Evolutionary conservation across 1,140 invertebrate species (phyloP).

Genomic region (Drosophila oshimai): DNA sequence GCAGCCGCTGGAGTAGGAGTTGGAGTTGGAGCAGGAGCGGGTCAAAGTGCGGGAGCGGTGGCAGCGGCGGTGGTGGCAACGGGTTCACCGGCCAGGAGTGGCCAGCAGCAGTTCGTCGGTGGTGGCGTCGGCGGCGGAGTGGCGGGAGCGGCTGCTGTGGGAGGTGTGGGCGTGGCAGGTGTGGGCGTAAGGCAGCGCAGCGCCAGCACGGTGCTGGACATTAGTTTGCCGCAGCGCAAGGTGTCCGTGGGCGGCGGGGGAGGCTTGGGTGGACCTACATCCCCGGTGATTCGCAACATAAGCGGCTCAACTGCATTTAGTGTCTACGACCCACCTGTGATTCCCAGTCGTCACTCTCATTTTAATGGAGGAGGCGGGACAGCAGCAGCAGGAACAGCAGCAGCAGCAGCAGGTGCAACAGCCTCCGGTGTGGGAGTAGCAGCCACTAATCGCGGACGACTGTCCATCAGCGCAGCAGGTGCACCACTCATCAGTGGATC

Average conservation of each 20-base stretch:
- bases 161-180: slow-evolving; percentile 37
- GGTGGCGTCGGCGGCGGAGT: slow-evolving; percentile 32
- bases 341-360: slow-evolving; percentile 3
- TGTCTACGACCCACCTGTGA: slow-evolving; percentile 22
- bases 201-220: slow-evolving; percentile 67
- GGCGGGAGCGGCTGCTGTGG: slow-evolving; percentile 24
- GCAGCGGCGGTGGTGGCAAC: slow-evolving; percentile 60
- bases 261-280: slow-evolving; percentile 7
- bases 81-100: slow-evolving; percentile 71
- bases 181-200: slow-evolving; percentile 56
- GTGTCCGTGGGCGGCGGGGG: slow-evolving; percentile 31
- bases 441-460: slow-evolving; percentile 11
- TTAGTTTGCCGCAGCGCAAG: slow-evolving; percentile 54
- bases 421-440: slow-evolving; percentile 14
- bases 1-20: slow-evolving; percentile 2
- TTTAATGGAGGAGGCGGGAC: slow-evolving; percentile 19
- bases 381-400: not conserved
- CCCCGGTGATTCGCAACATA: slow-evolving; percentile 15
- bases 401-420: not conserved
- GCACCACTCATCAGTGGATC: slow-evolving; percentile 46
- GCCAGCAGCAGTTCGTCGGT: slow-evolving; percentile 51
- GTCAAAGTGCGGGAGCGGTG: slow-evolving; percentile 36
- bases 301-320: slow-evolving; percentile 28
- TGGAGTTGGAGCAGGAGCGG: slow-evolving; percentile 17
- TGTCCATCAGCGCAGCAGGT: slow-evolving; percentile 29